Percentiles rank a stretch among this genome's conserved stretches.
These are phyloP conservation scores for Glandiceps talaboti DNA, from an alignment of 53 echinoderm and acorn worm species.

Conservation along the genomic window DNA sequence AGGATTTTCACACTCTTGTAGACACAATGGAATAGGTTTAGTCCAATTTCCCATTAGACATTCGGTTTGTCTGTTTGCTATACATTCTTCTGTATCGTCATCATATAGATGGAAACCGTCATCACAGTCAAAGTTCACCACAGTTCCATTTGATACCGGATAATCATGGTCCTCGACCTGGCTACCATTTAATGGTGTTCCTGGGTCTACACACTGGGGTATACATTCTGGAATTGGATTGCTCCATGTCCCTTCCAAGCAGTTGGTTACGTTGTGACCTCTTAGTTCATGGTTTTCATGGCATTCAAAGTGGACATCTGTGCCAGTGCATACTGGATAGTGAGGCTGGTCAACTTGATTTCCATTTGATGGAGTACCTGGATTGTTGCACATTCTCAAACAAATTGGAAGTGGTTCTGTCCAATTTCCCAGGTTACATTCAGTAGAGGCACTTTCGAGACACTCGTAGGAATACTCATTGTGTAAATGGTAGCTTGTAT, in stretches of 20 bases:
- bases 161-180: too few species aligned
- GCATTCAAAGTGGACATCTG: not conserved
- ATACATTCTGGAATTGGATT: not conserved
- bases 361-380: not conserved
- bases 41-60: too few species aligned
- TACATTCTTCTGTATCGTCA: too few species aligned
- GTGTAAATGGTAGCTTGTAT: not conserved
- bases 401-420: not conserved
- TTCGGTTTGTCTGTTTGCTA: too few species aligned
- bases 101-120: too few species aligned
- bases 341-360: not conserved
- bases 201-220: too few species aligned
- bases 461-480: not conserved
- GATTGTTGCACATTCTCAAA: not conserved
- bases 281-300: not conserved
- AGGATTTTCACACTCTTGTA: too few species aligned
- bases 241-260: not conserved
- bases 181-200: too few species aligned
- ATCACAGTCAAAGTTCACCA: too few species aligned
- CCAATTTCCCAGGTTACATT: not conserved
- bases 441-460: not conserved
- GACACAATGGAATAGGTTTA: too few species aligned
- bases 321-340: not conserved
- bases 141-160: too few species aligned
- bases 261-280: slow-evolving; percentile 1